phyloP scores from a whole-genome alignment of 2,888 invertebrate genomes.

The Sesia apiformis region DNA sequence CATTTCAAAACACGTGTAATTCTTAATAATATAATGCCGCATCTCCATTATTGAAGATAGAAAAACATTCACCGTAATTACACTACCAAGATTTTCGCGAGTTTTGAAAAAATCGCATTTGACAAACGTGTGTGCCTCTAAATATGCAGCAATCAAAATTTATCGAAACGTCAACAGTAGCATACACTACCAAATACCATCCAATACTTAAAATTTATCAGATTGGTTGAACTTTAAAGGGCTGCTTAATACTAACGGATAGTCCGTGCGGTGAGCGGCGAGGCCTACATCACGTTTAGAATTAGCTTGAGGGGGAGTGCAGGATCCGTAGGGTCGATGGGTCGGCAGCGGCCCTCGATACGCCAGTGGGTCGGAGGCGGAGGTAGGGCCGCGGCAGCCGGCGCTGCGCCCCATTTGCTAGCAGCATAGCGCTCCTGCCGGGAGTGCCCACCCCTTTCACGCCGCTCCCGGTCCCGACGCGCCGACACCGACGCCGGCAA shows the following conservation, averaged over 20 bases:
- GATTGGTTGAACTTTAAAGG: too few species aligned
- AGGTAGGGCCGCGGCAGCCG: constrained; percentile 84
- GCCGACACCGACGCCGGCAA: constrained; percentile 25
- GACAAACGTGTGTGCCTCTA: too few species aligned
- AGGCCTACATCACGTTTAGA: constrained; percentile 73
- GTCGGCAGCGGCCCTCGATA: constrained; percentile 60
- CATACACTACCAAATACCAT: too few species aligned
- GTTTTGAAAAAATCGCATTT: too few species aligned
- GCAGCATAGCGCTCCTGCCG: constrained; percentile 75
- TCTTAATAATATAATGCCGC: too few species aligned
- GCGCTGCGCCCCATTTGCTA: constrained; percentile 88
- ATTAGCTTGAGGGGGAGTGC: constrained; percentile 78
- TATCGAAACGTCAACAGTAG: too few species aligned
- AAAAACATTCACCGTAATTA: too few species aligned
- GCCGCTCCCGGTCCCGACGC: constrained; percentile 22
- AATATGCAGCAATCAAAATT: too few species aligned
- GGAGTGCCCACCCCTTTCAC: constrained; percentile 16
- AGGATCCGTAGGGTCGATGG: constrained; percentile 53
- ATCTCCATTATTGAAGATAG: too few species aligned
- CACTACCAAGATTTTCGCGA: too few species aligned
- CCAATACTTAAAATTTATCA: too few species aligned
- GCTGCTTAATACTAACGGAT: constrained; percentile 28
- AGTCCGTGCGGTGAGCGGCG: constrained; percentile 38
- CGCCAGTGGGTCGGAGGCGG: constrained; percentile 88
- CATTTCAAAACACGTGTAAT: too few species aligned